Evolutionary conservation across 1,140 invertebrate species (phyloP).

Genomic region (Drosophila orena): DNA sequence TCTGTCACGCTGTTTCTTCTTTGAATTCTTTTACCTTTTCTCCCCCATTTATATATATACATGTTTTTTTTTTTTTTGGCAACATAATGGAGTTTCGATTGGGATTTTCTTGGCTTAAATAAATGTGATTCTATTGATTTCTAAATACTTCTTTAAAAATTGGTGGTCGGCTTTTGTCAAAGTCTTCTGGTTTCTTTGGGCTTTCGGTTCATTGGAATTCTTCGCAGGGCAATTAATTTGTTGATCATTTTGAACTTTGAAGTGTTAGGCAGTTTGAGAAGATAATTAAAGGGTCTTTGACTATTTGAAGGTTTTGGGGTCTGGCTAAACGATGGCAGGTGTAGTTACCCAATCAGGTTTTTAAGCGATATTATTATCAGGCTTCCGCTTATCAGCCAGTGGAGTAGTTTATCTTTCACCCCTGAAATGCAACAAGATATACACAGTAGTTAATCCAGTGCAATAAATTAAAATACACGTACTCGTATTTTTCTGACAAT

Average conservation of each 20-base stretch:
- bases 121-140: constrained; percentile 75
- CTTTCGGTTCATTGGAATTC: constrained; percentile 25
- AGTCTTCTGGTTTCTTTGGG: constrained; percentile 42
- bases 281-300: constrained; percentile 45
- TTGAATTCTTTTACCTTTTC: constrained; percentile 40
- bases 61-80: constrained; percentile 45
- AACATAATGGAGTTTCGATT: constrained; percentile 61
- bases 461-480: not conserved
- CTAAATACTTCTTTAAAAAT: constrained; percentile 50
- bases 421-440: constrained; percentile 1
- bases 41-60: constrained; percentile 14
- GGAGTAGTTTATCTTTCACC: constrained; percentile 8
- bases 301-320: constrained; percentile 29
- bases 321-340: constrained; percentile 30
- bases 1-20: constrained; percentile 70
- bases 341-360: constrained; percentile 23
- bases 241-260: constrained; percentile 23
- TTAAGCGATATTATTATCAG: too few relatives aligned
- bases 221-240: constrained; percentile 57
- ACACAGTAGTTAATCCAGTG: not conserved
- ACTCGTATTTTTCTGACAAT: not conserved
- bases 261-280: constrained; percentile 51
- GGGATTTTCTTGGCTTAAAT: constrained; percentile 57
- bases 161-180: constrained; percentile 58
- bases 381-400: constrained; percentile 5